Evolutionary conservation across 2,888 invertebrate genomes (phyloP), one percentile per base, ranked within the genome.

Genomic region (Agrochola lota): DNA sequence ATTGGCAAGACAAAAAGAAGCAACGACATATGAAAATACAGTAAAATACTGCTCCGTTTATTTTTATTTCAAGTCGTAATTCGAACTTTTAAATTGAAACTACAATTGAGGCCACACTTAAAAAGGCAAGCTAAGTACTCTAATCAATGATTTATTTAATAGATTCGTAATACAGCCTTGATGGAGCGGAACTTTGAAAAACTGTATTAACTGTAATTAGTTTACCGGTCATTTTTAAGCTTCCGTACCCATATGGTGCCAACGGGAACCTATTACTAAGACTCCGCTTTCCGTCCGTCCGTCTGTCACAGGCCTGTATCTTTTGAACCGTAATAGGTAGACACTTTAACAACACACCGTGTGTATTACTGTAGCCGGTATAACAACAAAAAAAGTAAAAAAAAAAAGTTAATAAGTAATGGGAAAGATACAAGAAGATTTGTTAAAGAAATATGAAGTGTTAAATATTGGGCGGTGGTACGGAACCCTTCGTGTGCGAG

Each of bases 161-260:
- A 71, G 76, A 83, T 83, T 80, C 64, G 64, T 73, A 67, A 62
- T 30, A 62, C 71, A 82, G 71, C 88, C 88, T 88, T 88, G 87
- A 76, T 84, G 11, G 52, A 79, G 71, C 80, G 87, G 86, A 88
- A 88, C 81, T 82, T 72, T 43, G 40, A 78, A 81, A 87, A 82
- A 81, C 67, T 15, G 68, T 55, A 73, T 63, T 69, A 66, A 78
- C n/a, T 67, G 70, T 71, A 67, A 73, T 52, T 69, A 68, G 77
- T 80, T 79, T 72, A 73, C 30, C 23, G 35, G 78, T 52, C n/a
- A 67, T 52, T 84, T 72, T 64, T 60, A 69, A 30, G 35, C 35
- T 35, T 62, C 20, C 11, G 30, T 35, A 35, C 9, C 20, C 30
- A 9, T 20, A 9, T 4, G 60, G 4, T 30, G 60, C 5, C 23